Evolutionary conservation across 2,797 vertebrate species (phyloP).

Genomic region (Salmo trutta): DNA sequence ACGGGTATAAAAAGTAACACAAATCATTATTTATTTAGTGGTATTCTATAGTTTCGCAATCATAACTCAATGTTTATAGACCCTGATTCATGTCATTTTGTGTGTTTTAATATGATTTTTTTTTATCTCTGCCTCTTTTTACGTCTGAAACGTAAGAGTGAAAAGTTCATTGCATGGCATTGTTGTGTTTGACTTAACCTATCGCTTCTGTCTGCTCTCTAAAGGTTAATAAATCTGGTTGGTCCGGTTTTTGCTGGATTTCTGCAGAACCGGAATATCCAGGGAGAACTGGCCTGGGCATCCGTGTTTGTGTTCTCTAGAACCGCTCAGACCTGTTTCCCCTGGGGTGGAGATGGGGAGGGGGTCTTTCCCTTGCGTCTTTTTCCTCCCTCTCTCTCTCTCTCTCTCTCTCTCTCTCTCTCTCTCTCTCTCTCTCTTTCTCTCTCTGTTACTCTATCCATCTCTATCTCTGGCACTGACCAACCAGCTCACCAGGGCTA

Average conservation of each 20-base stretch:
- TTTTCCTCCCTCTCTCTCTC: neutral
- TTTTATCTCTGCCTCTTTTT: neutral
- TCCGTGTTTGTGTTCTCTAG: slow-evolving; percentile 78
- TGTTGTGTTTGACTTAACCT: neutral
- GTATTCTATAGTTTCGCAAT: too few relatives aligned
- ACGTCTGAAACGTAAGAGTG: neutral
- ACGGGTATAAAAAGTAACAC: neutral
- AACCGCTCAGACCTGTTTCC: slow-evolving; percentile 85
- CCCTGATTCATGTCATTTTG: too few relatives aligned
- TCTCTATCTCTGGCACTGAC: neutral
- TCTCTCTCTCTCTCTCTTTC: neutral
- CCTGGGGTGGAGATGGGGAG: slow-evolving; percentile 60
- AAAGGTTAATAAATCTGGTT: slow-evolving; percentile 74
- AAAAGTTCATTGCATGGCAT: neutral
- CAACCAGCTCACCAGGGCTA: neutral
- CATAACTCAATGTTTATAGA: too few relatives aligned
- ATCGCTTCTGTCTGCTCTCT: neutral
- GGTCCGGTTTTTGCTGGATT: slow-evolving; percentile 79
- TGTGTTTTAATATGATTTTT: too few relatives aligned
- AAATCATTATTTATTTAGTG: neutral
- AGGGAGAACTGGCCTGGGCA: slow-evolving; percentile 80
- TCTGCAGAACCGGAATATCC: slow-evolving; percentile 85
- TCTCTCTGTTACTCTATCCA: neutral
- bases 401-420: too few relatives aligned
- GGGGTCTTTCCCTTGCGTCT: slow-evolving; percentile 11